These are phyloP conservation scores for Pogona vitticeps DNA, from an alignment of 2,113 vertebrate species.

Conservation along the genomic window DNA sequence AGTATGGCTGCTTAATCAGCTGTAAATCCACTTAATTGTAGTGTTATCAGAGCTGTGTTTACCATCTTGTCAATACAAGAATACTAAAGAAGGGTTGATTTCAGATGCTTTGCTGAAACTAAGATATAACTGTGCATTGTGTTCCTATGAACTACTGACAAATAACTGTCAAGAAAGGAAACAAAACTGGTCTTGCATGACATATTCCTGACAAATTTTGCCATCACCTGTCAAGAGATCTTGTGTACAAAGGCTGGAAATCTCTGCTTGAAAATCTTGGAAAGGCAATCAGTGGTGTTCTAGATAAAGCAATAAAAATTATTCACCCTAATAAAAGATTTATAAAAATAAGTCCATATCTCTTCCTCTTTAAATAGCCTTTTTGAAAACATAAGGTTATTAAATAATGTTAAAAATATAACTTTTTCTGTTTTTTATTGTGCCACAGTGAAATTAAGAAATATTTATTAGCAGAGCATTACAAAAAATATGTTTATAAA, in stretches of 20 bases:
- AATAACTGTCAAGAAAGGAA: background rate
- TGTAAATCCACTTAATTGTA: background rate
- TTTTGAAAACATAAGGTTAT: background rate
- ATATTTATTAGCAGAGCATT: conserved; percentile 46
- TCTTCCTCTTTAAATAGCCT: background rate
- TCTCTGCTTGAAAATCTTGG: background rate
- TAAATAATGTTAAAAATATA: background rate
- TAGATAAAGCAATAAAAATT: background rate
- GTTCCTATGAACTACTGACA: background rate
- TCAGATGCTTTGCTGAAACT: background rate
- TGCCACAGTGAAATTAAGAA: conserved; percentile 68
- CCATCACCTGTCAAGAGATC: background rate
- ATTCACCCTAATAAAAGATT: background rate
- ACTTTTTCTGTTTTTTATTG: conserved; percentile 51
- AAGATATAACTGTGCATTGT: background rate
- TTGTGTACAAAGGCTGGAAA: background rate
- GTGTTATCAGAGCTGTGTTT: background rate
- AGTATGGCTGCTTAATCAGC: background rate
- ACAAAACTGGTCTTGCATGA: background rate
- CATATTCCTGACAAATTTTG: background rate
- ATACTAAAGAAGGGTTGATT: background rate
- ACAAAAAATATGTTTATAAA: conserved; percentile 32
- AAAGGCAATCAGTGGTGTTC: background rate
- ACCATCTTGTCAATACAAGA: background rate
- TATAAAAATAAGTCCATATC: background rate